Evolutionary conservation across 2,888 invertebrate genomes (phyloP).

Genomic region (Clunio marinus): DNA sequence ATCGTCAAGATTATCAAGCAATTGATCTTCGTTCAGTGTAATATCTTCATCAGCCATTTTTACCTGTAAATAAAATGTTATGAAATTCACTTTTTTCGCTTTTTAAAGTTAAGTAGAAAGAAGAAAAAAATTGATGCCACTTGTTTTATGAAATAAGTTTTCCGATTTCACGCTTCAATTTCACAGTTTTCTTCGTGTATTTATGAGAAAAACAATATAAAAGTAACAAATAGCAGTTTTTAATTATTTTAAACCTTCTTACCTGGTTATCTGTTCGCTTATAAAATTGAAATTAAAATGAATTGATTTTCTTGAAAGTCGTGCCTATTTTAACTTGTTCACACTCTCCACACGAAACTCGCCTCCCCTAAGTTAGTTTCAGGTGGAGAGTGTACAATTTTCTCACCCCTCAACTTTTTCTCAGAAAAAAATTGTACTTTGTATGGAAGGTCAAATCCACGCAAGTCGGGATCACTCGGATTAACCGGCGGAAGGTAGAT

Average conservation of each 20-base stretch:
- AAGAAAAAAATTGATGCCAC: neutral
- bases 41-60: slow-evolving; percentile 52
- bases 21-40: slow-evolving; percentile 52
- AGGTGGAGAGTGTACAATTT: too few relatives aligned
- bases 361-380: too few relatives aligned
- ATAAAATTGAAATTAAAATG: neutral
- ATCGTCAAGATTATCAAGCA: slow-evolving; percentile 52
- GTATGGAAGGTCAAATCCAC: neutral
- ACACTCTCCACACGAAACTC: too few relatives aligned
- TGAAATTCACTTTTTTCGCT: too few relatives aligned
- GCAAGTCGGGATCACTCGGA: neutral
- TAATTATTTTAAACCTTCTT: neutral
- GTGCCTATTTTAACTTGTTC: too few relatives aligned
- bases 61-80: neutral
- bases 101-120: neutral
- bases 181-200: neutral
- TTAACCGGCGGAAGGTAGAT: too few relatives aligned
- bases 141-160: neutral
- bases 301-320: neutral
- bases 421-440: neutral
- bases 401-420: too few relatives aligned
- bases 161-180: too few relatives aligned
- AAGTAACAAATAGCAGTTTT: neutral
- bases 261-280: too few relatives aligned
- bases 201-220: neutral